These are phyloP conservation scores for Zaprionus lachaisei DNA, from an alignment of 1,140 invertebrate species.

Conservation along the genomic window DNA sequence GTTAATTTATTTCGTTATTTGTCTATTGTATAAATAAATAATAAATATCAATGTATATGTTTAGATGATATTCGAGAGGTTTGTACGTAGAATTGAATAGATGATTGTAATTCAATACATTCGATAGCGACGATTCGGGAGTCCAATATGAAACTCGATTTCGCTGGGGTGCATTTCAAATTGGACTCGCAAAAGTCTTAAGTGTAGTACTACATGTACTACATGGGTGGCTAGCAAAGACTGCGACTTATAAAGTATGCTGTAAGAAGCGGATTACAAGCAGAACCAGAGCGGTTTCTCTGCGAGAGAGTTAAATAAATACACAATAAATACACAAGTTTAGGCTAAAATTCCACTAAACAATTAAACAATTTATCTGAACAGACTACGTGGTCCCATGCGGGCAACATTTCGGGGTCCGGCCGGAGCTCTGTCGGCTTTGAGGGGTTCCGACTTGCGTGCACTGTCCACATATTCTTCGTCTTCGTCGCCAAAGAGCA, in stretches of 20 bases:
- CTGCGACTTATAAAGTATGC: slow-evolving; percentile 55
- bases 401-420: slow-evolving; percentile 71
- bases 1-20: slow-evolving; percentile 26
- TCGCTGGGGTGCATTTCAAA: slow-evolving; percentile 58
- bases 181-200: slow-evolving; percentile 83
- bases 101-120: slow-evolving; percentile 42
- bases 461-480: slow-evolving; percentile 66
- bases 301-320: slow-evolving; percentile 38
- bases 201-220: slow-evolving; percentile 1
- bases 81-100: slow-evolving; percentile 45
- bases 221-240: slow-evolving; percentile 47
- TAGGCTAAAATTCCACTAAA: slow-evolving; percentile 71
- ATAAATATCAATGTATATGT: slow-evolving; percentile 30
- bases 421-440: slow-evolving; percentile 26
- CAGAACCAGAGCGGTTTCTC: background rate
- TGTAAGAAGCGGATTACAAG: slow-evolving; percentile 27
- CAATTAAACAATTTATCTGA: slow-evolving; percentile 54
- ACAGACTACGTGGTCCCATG: slow-evolving; percentile 75
- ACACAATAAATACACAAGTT: slow-evolving; percentile 66
- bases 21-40: slow-evolving; percentile 27
- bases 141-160: slow-evolving; percentile 79
- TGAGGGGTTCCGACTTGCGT: slow-evolving; percentile 49
- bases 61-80: slow-evolving; percentile 28
- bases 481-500: slow-evolving; percentile 78
- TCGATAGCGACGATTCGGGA: slow-evolving; percentile 79